Evolutionary conservation across 2,113 vertebrate species (phyloP).

Genomic region (Larimichthys polyactis): DNA sequence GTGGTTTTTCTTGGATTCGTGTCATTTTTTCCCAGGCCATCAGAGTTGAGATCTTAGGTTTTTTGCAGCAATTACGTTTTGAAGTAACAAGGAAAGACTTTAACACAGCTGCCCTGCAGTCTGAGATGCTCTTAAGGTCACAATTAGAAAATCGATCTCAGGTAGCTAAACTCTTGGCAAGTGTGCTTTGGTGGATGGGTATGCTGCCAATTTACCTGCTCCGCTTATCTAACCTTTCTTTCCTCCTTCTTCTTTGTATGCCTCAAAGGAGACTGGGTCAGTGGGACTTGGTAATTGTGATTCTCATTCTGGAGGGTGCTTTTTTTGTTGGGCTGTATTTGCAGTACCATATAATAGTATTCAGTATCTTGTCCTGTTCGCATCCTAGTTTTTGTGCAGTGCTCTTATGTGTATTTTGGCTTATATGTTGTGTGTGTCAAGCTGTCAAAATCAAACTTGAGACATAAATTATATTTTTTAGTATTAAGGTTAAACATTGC

Average conservation of each 20-base stretch:
- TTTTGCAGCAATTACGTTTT: conserved; percentile 82
- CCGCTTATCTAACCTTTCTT: conserved; percentile 8
- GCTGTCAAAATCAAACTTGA: not conserved
- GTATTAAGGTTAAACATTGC: not conserved
- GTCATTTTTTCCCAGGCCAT: conserved; percentile 77
- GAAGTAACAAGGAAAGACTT: conserved; percentile 86
- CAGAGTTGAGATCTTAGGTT: conserved; percentile 83
- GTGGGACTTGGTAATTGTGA: conserved; percentile 42
- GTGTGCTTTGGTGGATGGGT: conserved; percentile 41
- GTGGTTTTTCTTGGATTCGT: conserved; percentile 25
- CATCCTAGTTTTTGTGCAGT: not conserved
- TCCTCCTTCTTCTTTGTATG: conserved; percentile 22
- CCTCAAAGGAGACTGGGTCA: conserved; percentile 30
- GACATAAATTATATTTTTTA: not conserved
- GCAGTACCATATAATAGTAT: not conserved
- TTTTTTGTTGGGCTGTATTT: conserved; percentile 27
- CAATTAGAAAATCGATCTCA: conserved; percentile 82
- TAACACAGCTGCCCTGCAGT: conserved; percentile 81
- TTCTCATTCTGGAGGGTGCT: conserved; percentile 36
- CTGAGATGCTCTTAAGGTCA: conserved; percentile 85
- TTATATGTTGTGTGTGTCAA: conserved; percentile 4
- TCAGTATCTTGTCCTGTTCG: not conserved
- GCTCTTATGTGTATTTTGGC: conserved; percentile 4
- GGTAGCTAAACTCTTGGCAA: conserved; percentile 79
- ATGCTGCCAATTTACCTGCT: not conserved